Base-by-base conservation (phyloP, 2,888 invertebrate genomes). In the Drosophila suboccidentalis region DNA sequence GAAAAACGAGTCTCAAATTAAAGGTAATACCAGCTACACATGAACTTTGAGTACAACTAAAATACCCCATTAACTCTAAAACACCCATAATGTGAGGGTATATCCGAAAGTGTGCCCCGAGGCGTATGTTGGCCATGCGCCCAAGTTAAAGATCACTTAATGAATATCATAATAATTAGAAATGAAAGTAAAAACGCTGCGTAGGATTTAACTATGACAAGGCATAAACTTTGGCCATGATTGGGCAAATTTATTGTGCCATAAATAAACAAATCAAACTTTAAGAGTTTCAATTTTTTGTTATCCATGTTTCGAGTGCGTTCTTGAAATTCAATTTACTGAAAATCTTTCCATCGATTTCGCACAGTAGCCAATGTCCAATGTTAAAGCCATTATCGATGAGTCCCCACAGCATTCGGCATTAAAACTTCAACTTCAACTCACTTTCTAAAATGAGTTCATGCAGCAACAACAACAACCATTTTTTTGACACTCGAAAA, bases 361-460 rank as follows among this genome's bases (percentile, higher is more conserved):
- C 51, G 82, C 74, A 71, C 83, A 84, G 84, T 85, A 85, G 89
- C 83, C 67, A 54, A 38, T 54, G 36, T 36, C 43, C 61, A 68
- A 67, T 73, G 63, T 51, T 67, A 75, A 66, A 51, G 63, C 54
- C 47, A 46, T 50, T 64, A 61, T 41, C 61, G 61, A 75, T 75
- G 71, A 47, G 71, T 70, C 59, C 53, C 61, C 44, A 17, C 51
- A 57, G 55, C 39, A 58, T 51, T 36, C 10, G 29, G 41, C 32
- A 47, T 55, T 19, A 64, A 43, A 32, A 60, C 59, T 68, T 65
- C 22, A 57, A 32, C 53, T 73, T 57, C 58, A 61, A 55, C 36
- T 88, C 76, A 86, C 86, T 86, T 86, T 86, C 90, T 90, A 86
- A 86, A 86, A 87, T 86, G 78, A 89, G 85, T 84, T 89, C 89